Percentiles rank a stretch among this genome's conserved stretches.
These are phyloP conservation scores for Brenthis hecate DNA, from an alignment of 2,888 invertebrate species.

Conservation along the genomic window DNA sequence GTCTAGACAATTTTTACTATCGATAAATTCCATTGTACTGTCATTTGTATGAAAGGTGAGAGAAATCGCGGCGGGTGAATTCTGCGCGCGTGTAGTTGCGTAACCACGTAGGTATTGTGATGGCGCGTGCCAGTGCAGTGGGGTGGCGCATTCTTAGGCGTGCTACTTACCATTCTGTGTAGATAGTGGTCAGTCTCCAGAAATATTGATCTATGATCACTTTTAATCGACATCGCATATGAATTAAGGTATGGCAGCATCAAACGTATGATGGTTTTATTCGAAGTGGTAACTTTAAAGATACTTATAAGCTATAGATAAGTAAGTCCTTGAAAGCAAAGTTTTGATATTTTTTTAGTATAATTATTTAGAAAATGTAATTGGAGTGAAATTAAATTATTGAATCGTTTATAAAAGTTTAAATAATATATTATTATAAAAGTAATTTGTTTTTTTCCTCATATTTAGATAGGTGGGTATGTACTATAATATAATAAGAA, in stretches of 20 bases:
- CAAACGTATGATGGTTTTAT: too few relatives aligned
- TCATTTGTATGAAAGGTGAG: conserved; percentile 68
- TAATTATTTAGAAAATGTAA: too few relatives aligned
- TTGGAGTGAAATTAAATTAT: too few relatives aligned
- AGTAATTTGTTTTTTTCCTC: too few relatives aligned
- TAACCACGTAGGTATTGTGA: conserved; percentile 46
- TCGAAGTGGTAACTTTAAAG: too few relatives aligned
- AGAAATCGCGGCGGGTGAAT: conserved; percentile 75
- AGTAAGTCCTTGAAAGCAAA: too few relatives aligned
- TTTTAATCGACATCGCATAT: neutral
- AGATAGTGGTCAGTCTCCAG: conserved; percentile 31
- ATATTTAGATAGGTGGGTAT: too few relatives aligned
- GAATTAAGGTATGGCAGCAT: too few relatives aligned
- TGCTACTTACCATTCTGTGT: conserved; percentile 29
- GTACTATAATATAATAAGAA: neutral
- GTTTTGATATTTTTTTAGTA: too few relatives aligned
- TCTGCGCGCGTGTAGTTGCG: conserved; percentile 71
- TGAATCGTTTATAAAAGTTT: too few relatives aligned
- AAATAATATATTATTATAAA: too few relatives aligned
- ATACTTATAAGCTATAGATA: too few relatives aligned
- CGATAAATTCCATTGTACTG: conserved; percentile 60
- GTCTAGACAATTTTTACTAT: conserved; percentile 67
- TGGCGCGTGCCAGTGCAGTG: conserved; percentile 63
- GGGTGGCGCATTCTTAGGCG: conserved; percentile 71
- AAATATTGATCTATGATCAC: conserved; percentile 18